A percentile compares a stretch with the other conserved stretches of the same genome.
phyloP scores from a whole-genome alignment of 2,113 vertebrate genomes.

The Alosa alosa region DNA sequence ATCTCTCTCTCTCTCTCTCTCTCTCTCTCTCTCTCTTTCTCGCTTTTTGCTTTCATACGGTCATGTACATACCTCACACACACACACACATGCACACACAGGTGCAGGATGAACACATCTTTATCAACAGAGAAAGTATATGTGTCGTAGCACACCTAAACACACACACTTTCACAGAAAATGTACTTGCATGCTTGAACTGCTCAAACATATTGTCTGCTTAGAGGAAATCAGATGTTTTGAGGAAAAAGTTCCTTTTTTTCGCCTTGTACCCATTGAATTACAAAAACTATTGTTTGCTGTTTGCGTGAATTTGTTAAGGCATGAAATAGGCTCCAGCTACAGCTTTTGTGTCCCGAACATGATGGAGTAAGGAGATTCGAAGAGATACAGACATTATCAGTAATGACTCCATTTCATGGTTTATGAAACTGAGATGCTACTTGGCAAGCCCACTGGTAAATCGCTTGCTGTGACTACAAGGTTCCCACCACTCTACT shows the following conservation, averaged over 20 bases:
- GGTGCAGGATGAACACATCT: neutral
- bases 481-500: neutral
- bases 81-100: neutral
- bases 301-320: neutral
- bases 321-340: neutral
- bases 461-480: too few species aligned
- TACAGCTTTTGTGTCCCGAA: conserved; percentile 4
- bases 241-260: neutral
- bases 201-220: neutral
- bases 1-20: neutral
- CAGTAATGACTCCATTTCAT: conserved; percentile 15
- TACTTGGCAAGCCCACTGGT: too few species aligned
- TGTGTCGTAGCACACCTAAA: neutral
- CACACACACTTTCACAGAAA: neutral
- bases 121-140: neutral
- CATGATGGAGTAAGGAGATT: neutral
- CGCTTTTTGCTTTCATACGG: neutral
- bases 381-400: conserved; percentile 11
- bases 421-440: neutral
- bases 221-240: neutral
- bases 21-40: neutral
- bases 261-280: neutral
- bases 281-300: neutral
- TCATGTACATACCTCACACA: neutral
- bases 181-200: neutral